Conservation (phyloP, 1,140 invertebrate species). For the Panagrolaimus sp. region DNA sequence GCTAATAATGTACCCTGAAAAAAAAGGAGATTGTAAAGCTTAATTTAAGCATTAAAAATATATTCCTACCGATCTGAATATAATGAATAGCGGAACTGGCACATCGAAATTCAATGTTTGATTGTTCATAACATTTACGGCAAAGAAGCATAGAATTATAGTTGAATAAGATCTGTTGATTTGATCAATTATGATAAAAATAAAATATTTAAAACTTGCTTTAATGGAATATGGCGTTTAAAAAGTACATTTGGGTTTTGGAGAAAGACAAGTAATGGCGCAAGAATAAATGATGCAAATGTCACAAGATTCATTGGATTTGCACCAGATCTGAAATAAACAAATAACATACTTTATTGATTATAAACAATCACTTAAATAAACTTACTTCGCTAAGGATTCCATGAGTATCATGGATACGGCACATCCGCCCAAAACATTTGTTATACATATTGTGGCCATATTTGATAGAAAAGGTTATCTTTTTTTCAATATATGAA, state of each 20-base stretch:
- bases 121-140: constrained; percentile 85
- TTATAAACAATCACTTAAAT: constrained; percentile 80
- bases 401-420: constrained; percentile 47
- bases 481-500: too few species aligned
- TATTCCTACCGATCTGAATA: constrained; percentile 77
- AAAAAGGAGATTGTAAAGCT: constrained; percentile 14
- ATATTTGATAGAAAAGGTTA: neutral
- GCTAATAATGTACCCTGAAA: constrained; percentile 72
- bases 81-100: constrained; percentile 94
- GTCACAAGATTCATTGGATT: constrained; percentile 75
- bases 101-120: constrained; percentile 92
- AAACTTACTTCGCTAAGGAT: constrained; percentile 37
- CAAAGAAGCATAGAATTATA: constrained; percentile 82
- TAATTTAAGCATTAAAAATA: neutral
- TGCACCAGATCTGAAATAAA: constrained; percentile 7
- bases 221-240: constrained; percentile 66
- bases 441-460: neutral
- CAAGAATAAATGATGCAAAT: constrained; percentile 84
- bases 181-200: neutral
- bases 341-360: neutral
- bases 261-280: constrained; percentile 80
- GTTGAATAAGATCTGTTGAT: constrained; percentile 71
- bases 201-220: constrained; percentile 53
- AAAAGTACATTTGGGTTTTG: constrained; percentile 76
- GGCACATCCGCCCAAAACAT: constrained; percentile 46